These are phyloP conservation scores for Euwallacea fornicatus DNA, from an alignment of 1,140 invertebrate genomes.

Conservation along the genomic window DNA sequence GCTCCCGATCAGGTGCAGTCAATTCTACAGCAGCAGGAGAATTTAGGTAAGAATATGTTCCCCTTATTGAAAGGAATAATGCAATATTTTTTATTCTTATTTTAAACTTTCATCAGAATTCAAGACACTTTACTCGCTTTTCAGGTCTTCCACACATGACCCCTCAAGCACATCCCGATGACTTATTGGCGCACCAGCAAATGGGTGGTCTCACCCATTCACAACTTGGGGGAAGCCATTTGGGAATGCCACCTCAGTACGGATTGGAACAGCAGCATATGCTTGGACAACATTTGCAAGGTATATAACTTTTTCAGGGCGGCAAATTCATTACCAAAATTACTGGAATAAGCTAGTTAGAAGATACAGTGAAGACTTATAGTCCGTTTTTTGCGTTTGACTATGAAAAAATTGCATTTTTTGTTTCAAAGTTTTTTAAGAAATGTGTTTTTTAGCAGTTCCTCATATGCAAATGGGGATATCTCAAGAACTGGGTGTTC, in stretches of 20 bases:
- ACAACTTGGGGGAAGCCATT: not conserved
- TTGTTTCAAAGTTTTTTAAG: no score
- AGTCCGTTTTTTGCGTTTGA: no score
- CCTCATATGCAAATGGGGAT: slow-evolving; percentile 14
- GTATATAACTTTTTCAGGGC: not conserved
- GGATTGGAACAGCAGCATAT: slow-evolving; percentile 27
- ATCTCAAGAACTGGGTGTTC: not conserved
- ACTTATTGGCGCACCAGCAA: slow-evolving; percentile 27
- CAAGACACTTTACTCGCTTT: not conserved
- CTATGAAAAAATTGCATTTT: no score
- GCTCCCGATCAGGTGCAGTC: slow-evolving; percentile 55
- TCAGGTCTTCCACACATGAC: slow-evolving; percentile 34
- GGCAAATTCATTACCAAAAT: no score
- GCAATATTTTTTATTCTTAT: not conserved
- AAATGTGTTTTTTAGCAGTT: slow-evolving; percentile 1
- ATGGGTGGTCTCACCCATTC: slow-evolving; percentile 12
- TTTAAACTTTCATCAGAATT: not conserved
- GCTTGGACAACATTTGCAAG: slow-evolving; percentile 17
- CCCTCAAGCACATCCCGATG: slow-evolving; percentile 31
- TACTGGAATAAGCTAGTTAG: no score
- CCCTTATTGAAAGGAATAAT: no score
- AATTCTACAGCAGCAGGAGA: slow-evolving; percentile 50
- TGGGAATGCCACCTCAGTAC: slow-evolving; percentile 17
- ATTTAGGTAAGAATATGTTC: slow-evolving; percentile 31
- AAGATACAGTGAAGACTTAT: no score